Evolutionary conservation across 1,140 invertebrate species (phyloP), one percentile per base, ranked within the genome.

Genomic region (Watersipora subatra): DNA sequence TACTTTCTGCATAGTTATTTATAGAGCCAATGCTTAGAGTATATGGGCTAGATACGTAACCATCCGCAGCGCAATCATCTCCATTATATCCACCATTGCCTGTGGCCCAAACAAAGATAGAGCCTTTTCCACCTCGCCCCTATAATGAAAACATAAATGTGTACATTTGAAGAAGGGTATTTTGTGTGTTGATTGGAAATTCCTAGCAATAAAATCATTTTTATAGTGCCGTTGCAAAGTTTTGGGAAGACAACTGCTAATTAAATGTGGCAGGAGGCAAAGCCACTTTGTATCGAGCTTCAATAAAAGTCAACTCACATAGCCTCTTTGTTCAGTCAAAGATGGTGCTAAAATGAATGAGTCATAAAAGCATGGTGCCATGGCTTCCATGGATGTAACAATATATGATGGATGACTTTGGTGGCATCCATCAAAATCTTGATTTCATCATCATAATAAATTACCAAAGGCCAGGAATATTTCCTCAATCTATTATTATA

Each of bases 61-160:
- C 82, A 69, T 83, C 82, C 61, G 74, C 72, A 46, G 75, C 77
- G 67, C 82, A 83, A 66, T 79, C 74, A 65, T 83, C 82, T 27
- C 70, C 70, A 22, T 71, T 67, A n/a, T 62, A 64, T 1, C 82
- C 81, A 19, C 82, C 82, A 70, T 83, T 83, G 22, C 82, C 82
- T 22, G 81, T 78, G 1, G 82, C 81, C 81, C 81, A 83, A 1
- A 82, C 77, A 70, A 73, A 83, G 24, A 83, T 75, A 7, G 67
- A 73, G 0, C 82, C 82, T 62, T 72, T 69, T 1, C 80, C 80
- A 29, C 69, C 66, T 7, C 82, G 69, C 46, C 82, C 82, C 81
- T 82, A 59, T 22, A n/a, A 24, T n/a, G 46, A n/a, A n/a, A n/a
- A n/a, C n/a, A n/a, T n/a, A n/a, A 7, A 61, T 29, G 55, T 7